Percentiles rank a stretch among this genome's conserved stretches.
Evolutionary conservation across 2,888 invertebrate species (phyloP).

Genomic region (Xanthorhoe spadicearia): DNA sequence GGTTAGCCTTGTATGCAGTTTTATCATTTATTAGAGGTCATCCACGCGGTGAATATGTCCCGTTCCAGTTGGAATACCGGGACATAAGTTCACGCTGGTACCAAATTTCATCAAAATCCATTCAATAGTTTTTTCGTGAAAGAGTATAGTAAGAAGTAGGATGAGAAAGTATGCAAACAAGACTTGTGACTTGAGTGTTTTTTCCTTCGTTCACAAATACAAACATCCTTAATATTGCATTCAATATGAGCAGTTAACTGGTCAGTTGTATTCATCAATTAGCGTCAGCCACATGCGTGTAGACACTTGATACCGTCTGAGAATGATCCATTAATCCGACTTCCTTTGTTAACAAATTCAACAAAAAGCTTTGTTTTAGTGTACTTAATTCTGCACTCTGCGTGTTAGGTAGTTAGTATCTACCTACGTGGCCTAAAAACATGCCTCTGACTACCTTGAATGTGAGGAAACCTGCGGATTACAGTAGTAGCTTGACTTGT

Average conservation of each 20-base stretch:
- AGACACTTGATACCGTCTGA: slow-evolving; percentile 14
- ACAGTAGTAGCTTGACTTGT: too few relatives aligned
- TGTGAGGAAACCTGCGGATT: too few relatives aligned
- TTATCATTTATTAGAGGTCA: not conserved
- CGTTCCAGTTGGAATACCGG: too few relatives aligned
- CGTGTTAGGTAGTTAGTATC: not conserved
- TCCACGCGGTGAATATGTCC: too few relatives aligned
- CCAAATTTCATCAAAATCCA: too few relatives aligned
- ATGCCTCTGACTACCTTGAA: too few relatives aligned
- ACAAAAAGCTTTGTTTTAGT: slow-evolving; percentile 18
- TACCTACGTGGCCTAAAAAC: too few relatives aligned
- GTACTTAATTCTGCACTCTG: not conserved
- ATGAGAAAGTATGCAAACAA: too few relatives aligned
- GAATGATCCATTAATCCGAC: slow-evolving; percentile 11
- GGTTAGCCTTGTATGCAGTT: slow-evolving; percentile 7
- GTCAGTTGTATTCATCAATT: slow-evolving; percentile 10
- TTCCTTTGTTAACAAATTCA: slow-evolving; percentile 20
- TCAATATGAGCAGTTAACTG: slow-evolving; percentile 1
- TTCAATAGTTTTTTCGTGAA: too few relatives aligned
- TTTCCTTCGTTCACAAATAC: not conserved
- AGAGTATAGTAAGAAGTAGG: too few relatives aligned
- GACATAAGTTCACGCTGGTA: too few relatives aligned
- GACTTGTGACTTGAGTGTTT: too few relatives aligned
- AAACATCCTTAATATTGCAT: not conserved
- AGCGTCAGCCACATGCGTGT: slow-evolving; percentile 12